These are phyloP conservation scores for Gerosis bhagava DNA, from an alignment of 2,888 invertebrate genomes.

Conservation along the genomic window DNA sequence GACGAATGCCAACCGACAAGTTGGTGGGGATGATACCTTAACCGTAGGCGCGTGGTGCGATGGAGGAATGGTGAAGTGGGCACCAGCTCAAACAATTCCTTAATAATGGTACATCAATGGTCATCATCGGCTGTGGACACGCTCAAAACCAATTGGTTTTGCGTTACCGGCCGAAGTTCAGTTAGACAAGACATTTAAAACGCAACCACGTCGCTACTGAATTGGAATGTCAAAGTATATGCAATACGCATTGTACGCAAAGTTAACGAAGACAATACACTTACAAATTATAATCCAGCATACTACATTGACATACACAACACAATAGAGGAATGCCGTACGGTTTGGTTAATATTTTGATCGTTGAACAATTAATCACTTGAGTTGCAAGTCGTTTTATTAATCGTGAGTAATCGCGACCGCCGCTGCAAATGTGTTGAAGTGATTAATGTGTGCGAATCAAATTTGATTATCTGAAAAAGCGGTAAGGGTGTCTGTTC, in stretches of 20 bases:
- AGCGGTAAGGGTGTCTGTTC: conserved; percentile 35
- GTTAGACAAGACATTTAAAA: too few species aligned
- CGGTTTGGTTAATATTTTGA: conserved; percentile 55
- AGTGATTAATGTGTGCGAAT: conserved; percentile 72
- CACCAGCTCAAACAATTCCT: too few species aligned
- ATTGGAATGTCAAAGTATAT: conserved; percentile 1
- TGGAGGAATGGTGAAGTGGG: too few species aligned
- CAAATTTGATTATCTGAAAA: conserved; percentile 68
- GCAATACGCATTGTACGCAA: conserved; percentile 6
- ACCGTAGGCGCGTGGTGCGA: too few species aligned
- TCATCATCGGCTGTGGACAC: too few species aligned
- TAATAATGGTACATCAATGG: too few species aligned
- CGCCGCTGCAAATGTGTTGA: conserved; percentile 67
- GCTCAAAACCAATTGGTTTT: too few species aligned
- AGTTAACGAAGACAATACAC: conserved; percentile 26
- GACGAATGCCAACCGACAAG: too few species aligned
- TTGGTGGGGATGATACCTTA: too few species aligned
- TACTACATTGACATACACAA: conserved; percentile 37
- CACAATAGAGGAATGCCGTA: conserved; percentile 47
- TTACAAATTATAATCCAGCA: conserved; percentile 38
- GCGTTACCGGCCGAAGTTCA: too few species aligned
- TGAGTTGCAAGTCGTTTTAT: conserved; percentile 47
- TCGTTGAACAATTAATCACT: conserved; percentile 65
- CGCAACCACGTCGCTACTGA: neutral
- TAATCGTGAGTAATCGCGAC: conserved; percentile 63